A percentile compares a stretch with the other conserved stretches of the same genome.
These are phyloP conservation scores for Psophia crepitans DNA, from an alignment of 2,113 vertebrate genomes.

Conservation along the genomic window DNA sequence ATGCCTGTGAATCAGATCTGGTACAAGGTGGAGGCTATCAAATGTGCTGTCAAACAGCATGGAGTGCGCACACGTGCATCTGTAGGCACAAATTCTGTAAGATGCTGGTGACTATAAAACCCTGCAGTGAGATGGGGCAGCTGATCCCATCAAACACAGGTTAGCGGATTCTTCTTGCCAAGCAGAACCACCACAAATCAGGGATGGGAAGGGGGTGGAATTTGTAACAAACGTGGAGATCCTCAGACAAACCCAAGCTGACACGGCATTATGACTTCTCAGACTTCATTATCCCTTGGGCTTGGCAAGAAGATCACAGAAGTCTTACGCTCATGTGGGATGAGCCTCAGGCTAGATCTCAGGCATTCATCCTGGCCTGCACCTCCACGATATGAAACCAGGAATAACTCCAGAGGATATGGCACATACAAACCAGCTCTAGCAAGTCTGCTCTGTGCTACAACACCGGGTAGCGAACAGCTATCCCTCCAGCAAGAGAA, in stretches of 20 bases:
- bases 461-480: not conserved
- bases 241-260: not conserved
- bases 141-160: no score
- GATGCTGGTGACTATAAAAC: not conserved
- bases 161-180: not conserved
- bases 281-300: not conserved
- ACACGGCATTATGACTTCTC: not conserved
- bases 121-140: not conserved
- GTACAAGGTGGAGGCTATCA: not conserved
- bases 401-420: not conserved
- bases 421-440: not conserved
- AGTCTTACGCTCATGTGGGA: not conserved
- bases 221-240: fast-evolving
- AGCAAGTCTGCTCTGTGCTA: not conserved
- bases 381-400: not conserved
- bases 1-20: not conserved
- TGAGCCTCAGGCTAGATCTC: not conserved
- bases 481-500: not conserved
- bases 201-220: not conserved
- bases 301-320: not conserved
- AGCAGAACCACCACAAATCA: not conserved
- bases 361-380: not conserved
- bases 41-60: not conserved
- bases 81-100: not conserved
- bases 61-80: fast-evolving